These are phyloP conservation scores for Proisotoma minuta DNA, from an alignment of 2,888 invertebrate genomes.

Conservation along the genomic window DNA sequence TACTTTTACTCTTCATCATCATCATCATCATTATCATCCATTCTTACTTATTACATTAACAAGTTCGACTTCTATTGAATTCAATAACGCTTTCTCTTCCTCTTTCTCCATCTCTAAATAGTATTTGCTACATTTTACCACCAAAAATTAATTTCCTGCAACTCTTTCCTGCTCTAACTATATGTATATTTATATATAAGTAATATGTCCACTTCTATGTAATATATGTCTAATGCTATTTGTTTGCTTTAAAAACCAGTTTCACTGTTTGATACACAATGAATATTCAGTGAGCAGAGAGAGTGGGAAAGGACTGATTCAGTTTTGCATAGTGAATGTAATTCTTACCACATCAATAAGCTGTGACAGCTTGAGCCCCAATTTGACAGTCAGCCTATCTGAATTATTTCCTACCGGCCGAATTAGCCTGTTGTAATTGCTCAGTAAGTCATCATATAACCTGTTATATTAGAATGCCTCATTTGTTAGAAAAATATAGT, in stretches of 20 bases:
- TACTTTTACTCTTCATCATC: too few relatives aligned
- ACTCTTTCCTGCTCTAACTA: too few relatives aligned
- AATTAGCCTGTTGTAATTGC: constrained; percentile 92
- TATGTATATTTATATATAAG: too few relatives aligned
- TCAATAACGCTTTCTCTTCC: too few relatives aligned
- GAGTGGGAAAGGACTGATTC: background rate
- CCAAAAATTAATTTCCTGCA: too few relatives aligned
- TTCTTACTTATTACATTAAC: too few relatives aligned
- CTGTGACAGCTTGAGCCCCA: constrained; percentile 88
- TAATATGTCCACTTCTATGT: too few relatives aligned
- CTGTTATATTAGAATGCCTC: too few relatives aligned
- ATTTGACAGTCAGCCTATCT: constrained; percentile 86
- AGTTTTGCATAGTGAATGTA: background rate
- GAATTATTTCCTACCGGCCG: constrained; percentile 87
- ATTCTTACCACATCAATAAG: constrained; percentile 82
- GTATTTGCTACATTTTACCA: background rate
- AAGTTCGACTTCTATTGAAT: too few relatives aligned
- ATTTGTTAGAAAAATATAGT: too few relatives aligned
- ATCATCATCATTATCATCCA: too few relatives aligned
- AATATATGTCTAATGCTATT: too few relatives aligned
- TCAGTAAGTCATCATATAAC: constrained; percentile 92
- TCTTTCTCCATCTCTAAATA: constrained; percentile 14
- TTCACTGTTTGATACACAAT: background rate
- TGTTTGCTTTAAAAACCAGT: background rate
- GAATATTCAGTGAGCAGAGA: background rate